Base-by-base conservation (phyloP, 2,113 vertebrate species). In the Amblyopsis rosae region DNA sequence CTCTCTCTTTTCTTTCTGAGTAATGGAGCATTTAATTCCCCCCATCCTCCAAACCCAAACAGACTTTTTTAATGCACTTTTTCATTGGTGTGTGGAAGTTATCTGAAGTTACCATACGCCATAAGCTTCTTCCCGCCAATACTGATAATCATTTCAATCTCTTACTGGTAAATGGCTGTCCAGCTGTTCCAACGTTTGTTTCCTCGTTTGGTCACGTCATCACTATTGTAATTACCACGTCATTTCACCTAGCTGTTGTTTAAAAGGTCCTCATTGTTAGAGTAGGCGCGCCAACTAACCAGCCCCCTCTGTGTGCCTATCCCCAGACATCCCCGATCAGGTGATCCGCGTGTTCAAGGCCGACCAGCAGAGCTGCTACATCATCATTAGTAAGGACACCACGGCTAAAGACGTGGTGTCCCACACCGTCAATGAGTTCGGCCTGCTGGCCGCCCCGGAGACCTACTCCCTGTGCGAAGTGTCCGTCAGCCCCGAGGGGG, bases 291-390 rank as follows among this genome's bases (percentile, higher is more conserved):
- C 26, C 26, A 26, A 26, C 26, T 26, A 26, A 26, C 26, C 26
- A 2, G 26, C 45, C 62, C 12, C 59, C 33, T 51, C 32, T 12
- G 32, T 12, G n/a, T 48, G 48, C 47, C n/a, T 35, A 0, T 65
- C 32, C 19, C 19, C 69, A 99, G 97, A 99, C 86, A 95, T 96
- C 83, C 96, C 96, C 1, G 97, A 98, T 87, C 97, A 98, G 88
- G 97, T 98, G 69, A 97, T 99, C 45, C 86, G 96, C 68, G 96
- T 99, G 77, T 99, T 98, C 88, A 97, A 95, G 86, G 96, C 95
- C 0, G 97, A 98, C 87, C 97, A 99, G 82, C 96, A 98, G 86
- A 98, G 97, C 65, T 98, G 96, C 86, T 98, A 98, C 89, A 96
- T 99, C 79, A 97, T 99, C 86, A 97, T 99, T 89, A 97, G 96